Base-by-base conservation (phyloP, 2,888 invertebrate species). In the Timema cristinae region DNA sequence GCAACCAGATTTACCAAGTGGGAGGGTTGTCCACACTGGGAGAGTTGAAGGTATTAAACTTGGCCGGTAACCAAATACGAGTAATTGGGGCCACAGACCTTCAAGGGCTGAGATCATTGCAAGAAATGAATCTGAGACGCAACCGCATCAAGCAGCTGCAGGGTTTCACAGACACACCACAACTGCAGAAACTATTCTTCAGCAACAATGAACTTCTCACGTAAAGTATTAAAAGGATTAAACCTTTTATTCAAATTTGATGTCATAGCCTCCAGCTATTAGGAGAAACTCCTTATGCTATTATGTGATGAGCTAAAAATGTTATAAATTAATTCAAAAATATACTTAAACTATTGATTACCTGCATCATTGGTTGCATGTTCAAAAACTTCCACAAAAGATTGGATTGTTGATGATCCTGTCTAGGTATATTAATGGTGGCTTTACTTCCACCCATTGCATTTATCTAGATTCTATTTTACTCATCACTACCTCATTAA, bases 1-100 rank as follows among this genome's bases (percentile, higher is more conserved):
- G 96, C 50, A 97, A 97, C 83, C 91, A 94, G 83, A 92, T 97
- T 76, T 82, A 82, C 66, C 90, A 90, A 81, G 88, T 94, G 32
- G 86, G 85, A 49, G 93, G 93, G 67, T 83, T 95, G 76, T 85
- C 86, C 52, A 86, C 84, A 78, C 86, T 95, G 75, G 85, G 84
- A 69, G 91, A 94, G 77, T 83, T 97, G 69, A 93, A 96, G 83
- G 95, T 97, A 13, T 86, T 97, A 68, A 97, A 97, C 84, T 86
- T 97, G 78, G 96, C 97, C 67, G 96, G 96, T 48, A 97, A 97
- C 84, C 92, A 92, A 81, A 90, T 97, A 71, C 88, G 90, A 76
- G 87, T 86, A 77, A 89, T 97, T 71, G 91, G 91, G 66, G 86
- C 86, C 74, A 87, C 89, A 73, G 94, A 95, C 80, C 88, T 97